A percentile compares a stretch with the other conserved stretches of the same genome.
phyloP scores from a whole-genome alignment of 2,888 invertebrate species.

The Philopedon plagiatum region DNA sequence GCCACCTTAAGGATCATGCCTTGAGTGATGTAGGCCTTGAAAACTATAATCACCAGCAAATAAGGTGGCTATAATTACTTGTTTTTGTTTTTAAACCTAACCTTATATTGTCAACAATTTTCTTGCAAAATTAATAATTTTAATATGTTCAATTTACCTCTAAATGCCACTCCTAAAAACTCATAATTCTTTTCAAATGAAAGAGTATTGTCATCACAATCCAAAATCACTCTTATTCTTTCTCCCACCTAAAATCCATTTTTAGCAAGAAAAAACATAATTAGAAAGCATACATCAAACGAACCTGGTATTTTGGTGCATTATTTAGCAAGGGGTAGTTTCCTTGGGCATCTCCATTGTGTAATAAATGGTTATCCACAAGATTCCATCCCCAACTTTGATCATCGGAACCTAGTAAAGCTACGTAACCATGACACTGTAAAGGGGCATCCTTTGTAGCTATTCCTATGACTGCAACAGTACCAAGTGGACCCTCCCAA shows the following conservation, averaged over 20 bases:
- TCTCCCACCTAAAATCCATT: slow-evolving; percentile 91
- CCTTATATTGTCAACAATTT: neutral
- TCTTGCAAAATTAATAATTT: neutral
- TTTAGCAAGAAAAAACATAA: slow-evolving; percentile 26
- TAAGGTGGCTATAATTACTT: neutral
- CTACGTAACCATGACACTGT: slow-evolving; percentile 96
- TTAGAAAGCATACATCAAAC: neutral
- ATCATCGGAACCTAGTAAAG: slow-evolving; percentile 94
- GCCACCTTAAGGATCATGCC: too few relatives aligned
- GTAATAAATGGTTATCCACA: slow-evolving; percentile 96
- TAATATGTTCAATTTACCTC: slow-evolving; percentile 80
- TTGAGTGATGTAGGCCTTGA: slow-evolving; percentile 5
- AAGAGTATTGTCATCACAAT: slow-evolving; percentile 97
- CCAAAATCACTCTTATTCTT: slow-evolving; percentile 95
- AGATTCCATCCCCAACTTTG: slow-evolving; percentile 99
- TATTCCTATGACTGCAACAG: slow-evolving; percentile 97
- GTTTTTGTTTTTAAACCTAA: neutral
- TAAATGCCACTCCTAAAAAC: slow-evolving; percentile 98
- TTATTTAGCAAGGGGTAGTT: slow-evolving; percentile 95
- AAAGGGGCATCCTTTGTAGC: slow-evolving; percentile 95
- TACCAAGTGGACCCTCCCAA: slow-evolving; percentile 98
- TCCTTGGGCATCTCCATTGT: slow-evolving; percentile 96
- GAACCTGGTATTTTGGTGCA: slow-evolving; percentile 96
- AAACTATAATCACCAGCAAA: neutral
- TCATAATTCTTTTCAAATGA: slow-evolving; percentile 99